phyloP scores from a whole-genome alignment of 2,888 invertebrate species.

The Drosophila mercatorum region DNA sequence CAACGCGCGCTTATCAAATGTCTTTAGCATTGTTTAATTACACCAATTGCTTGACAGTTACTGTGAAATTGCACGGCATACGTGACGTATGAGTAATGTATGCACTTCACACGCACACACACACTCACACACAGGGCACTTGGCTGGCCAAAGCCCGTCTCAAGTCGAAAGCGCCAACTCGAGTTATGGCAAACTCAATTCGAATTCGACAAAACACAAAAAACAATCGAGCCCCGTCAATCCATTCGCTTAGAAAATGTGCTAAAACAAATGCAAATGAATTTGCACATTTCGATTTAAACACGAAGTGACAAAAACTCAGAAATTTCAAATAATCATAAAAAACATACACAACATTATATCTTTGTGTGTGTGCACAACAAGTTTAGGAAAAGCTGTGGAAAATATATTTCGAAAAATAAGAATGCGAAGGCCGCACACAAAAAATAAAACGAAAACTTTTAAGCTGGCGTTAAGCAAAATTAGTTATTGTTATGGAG shows the following conservation, averaged over 20 bases:
- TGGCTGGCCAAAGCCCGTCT: not conserved
- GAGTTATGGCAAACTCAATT: conserved; percentile 17
- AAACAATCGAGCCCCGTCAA: conserved; percentile 17
- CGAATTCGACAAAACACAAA: conserved; percentile 6
- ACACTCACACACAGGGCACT: not conserved
- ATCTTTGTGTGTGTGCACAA: conserved; percentile 8
- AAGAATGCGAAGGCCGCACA: conserved; percentile 16
- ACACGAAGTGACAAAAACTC: conserved; percentile 57
- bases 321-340: conserved; percentile 2
- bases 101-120: conserved; percentile 20
- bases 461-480: not conserved
- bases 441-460: conserved; percentile 15
- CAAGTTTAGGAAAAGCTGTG: conserved; percentile 10
- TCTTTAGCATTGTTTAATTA: conserved; percentile 60
- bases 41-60: conserved; percentile 54
- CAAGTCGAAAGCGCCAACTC: conserved; percentile 17
- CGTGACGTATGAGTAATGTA: conserved; percentile 54
- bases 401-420: conserved; percentile 21
- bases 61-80: conserved; percentile 33
- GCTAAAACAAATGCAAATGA: conserved; percentile 76
- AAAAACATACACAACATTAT: conserved; percentile 17
- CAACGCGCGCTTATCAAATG: conserved; percentile 58
- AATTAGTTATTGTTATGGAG: not conserved
- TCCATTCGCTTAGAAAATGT: conserved; percentile 68
- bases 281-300: conserved; percentile 74